phyloP scores from a whole-genome alignment of 1,140 invertebrate species.

The Oryzaephilus surinamensis region DNA sequence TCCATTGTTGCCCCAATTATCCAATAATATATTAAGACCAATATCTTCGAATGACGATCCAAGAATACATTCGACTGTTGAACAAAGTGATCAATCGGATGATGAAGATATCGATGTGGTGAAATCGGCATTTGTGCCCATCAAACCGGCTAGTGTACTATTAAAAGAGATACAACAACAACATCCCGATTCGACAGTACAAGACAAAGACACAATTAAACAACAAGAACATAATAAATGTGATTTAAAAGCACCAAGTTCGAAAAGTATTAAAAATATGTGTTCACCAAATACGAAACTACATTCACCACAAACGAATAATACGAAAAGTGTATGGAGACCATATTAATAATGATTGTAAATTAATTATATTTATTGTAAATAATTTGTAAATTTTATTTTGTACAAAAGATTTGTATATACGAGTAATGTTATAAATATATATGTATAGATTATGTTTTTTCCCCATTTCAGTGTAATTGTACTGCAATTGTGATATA shows the following conservation, averaged over 20 bases:
- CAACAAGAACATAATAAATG: slow-evolving; percentile 35
- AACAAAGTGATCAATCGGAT: slow-evolving; percentile 41
- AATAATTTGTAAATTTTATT: slow-evolving; percentile 1
- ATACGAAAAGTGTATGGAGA: slow-evolving; percentile 61
- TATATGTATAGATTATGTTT: no score
- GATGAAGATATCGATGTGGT: slow-evolving; percentile 63
- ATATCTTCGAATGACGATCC: slow-evolving; percentile 16
- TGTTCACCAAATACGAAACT: slow-evolving; percentile 46
- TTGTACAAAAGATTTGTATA: slow-evolving; percentile 8
- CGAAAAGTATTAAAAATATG: slow-evolving; percentile 35
- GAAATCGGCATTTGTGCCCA: slow-evolving; percentile 59
- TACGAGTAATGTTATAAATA: no score
- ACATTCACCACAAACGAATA: slow-evolving; percentile 40
- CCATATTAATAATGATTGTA: slow-evolving; percentile 47
- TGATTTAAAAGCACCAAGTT: slow-evolving; percentile 51
- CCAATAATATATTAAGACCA: background rate
- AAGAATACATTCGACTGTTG: slow-evolving; percentile 49
- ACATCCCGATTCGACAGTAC: slow-evolving; percentile 49
- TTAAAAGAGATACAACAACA: slow-evolving; percentile 37
- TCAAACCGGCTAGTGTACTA: slow-evolving; percentile 40
- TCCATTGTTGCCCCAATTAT: slow-evolving; percentile 1
- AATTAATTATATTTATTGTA: background rate
- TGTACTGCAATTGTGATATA: slow-evolving; percentile 37
- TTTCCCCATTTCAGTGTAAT: no score
- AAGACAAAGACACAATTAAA: no score